Evolutionary conservation across 2,888 invertebrate genomes (phyloP).

Genomic region (Temnothorax ravouxi): DNA sequence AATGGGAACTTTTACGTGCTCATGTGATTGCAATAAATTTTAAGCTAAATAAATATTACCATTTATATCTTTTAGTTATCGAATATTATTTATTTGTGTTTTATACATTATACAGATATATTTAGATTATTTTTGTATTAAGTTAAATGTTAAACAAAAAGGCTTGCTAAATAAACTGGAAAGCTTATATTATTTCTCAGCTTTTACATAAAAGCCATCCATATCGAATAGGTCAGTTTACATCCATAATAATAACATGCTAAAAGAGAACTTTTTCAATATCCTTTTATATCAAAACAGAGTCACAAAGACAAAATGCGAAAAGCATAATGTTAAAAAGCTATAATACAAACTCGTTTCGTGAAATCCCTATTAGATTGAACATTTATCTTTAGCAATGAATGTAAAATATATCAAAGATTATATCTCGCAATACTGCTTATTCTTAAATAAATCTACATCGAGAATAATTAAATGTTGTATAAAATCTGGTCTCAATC

Average conservation of each 20-base stretch:
- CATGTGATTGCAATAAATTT: not conserved
- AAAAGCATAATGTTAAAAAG: conserved; percentile 9
- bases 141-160: not conserved
- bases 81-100: not conserved
- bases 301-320: not conserved
- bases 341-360: not conserved
- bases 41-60: not conserved
- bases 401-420: conserved; percentile 18
- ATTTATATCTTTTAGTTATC: not conserved
- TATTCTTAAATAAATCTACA: not conserved
- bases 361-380: not conserved
- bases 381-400: not conserved
- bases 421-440: not conserved
- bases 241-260: conserved; percentile 16
- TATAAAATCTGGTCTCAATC: not conserved
- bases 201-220: conserved; percentile 17
- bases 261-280: conserved; percentile 27
- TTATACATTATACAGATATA: not conserved
- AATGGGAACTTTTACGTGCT: not conserved
- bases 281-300: conserved; percentile 28
- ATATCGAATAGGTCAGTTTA: conserved; percentile 13
- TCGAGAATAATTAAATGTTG: conserved; percentile 16
- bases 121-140: not conserved
- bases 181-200: conserved; percentile 20
- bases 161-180: not conserved